Evolutionary conservation across 2,113 vertebrate genomes (phyloP).

Genomic region (Cyprinus carpio): DNA sequence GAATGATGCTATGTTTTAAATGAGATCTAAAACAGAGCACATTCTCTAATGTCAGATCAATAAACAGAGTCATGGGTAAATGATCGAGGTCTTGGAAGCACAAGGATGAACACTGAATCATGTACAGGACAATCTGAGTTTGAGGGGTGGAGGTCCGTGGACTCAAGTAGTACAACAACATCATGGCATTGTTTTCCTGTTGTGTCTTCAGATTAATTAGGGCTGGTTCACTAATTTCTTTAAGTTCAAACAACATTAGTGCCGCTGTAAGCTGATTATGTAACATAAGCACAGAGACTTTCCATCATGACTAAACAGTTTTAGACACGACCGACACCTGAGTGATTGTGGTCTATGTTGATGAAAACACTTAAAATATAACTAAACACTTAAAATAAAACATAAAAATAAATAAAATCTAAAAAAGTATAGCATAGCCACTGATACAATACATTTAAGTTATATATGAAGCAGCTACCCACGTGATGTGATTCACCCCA

Average conservation of each 20-base stretch:
- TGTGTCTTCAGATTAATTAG: constrained; percentile 25
- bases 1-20: constrained; percentile 34
- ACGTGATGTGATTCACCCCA: too few species aligned
- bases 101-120: neutral
- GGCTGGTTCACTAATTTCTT: neutral
- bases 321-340: neutral
- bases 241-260: neutral
- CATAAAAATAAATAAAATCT: too few species aligned
- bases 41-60: constrained; percentile 17
- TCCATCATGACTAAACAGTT: neutral
- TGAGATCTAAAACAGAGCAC: constrained; percentile 22
- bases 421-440: too few species aligned
- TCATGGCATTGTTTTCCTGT: constrained; percentile 15
- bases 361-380: neutral
- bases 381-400: too few species aligned
- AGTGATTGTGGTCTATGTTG: neutral
- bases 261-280: neutral
- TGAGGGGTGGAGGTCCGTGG: constrained; percentile 2
- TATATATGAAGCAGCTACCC: too few species aligned
- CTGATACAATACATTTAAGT: too few species aligned
- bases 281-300: neutral
- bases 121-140: neutral
- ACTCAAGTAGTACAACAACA: neutral
- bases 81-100: neutral
- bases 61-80: constrained; percentile 2